These are phyloP conservation scores for Coelinius sp. DNA, from an alignment of 2,888 invertebrate genomes.

Conservation along the genomic window DNA sequence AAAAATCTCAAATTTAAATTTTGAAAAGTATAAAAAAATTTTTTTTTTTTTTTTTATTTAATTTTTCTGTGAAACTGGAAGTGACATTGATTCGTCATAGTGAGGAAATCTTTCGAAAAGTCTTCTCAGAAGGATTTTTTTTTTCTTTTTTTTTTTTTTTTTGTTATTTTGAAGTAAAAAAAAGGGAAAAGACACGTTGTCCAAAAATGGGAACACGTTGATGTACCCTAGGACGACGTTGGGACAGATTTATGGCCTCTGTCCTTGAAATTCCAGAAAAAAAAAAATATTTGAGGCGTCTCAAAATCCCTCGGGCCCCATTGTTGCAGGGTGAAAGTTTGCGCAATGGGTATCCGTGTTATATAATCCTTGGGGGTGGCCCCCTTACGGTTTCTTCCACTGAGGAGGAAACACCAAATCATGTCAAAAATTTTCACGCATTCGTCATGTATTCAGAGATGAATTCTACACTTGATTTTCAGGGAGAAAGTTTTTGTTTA, in stretches of 20 bases:
- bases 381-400: not conserved
- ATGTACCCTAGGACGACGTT: not conserved
- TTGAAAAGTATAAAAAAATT: too few relatives aligned
- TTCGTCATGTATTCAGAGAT: not conserved
- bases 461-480: too few relatives aligned
- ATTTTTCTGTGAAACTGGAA: too few relatives aligned
- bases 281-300: constrained; percentile 42
- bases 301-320: constrained; percentile 50
- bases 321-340: constrained; percentile 68
- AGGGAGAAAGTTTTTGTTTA: too few relatives aligned
- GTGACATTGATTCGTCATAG: not conserved
- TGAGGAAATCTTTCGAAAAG: too few relatives aligned
- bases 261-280: constrained; percentile 52
- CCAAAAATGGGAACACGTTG: not conserved
- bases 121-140: too few relatives aligned
- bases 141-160: too few relatives aligned
- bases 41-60: too few relatives aligned
- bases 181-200: constrained; percentile 12
- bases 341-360: constrained; percentile 61
- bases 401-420: constrained; percentile 16
- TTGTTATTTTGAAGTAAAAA: not conserved
- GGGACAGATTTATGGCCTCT: constrained; percentile 51
- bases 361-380: constrained; percentile 1
- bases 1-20: constrained; percentile 13
- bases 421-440: constrained; percentile 22